Conservation (phyloP, 1,140 invertebrate species). For the Caenorhabditis latens region DNA sequence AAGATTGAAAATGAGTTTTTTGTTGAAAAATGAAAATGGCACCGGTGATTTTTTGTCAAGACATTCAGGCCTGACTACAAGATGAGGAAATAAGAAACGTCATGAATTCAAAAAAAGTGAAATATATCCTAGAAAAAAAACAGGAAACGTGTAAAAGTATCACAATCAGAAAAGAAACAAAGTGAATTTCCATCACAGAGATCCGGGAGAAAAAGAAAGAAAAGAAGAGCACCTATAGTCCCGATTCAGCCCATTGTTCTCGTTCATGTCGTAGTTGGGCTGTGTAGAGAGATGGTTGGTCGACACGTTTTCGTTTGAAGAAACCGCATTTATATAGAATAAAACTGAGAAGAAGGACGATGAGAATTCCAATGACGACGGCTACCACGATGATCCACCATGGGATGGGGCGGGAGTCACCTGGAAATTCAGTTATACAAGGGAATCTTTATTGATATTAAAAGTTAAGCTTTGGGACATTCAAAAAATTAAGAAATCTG, state of each 20-base stretch:
- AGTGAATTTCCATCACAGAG: slow-evolving; percentile 39
- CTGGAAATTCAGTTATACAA: slow-evolving; percentile 17
- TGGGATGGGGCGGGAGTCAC: slow-evolving; percentile 47
- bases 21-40: slow-evolving; percentile 7
- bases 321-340: slow-evolving; percentile 61
- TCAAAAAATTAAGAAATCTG: no score
- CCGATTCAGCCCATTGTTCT: slow-evolving; percentile 59
- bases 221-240: slow-evolving; percentile 39
- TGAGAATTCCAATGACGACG: slow-evolving; percentile 45
- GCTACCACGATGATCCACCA: slow-evolving; percentile 53
- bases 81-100: background rate
- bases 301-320: slow-evolving; percentile 61
- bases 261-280: slow-evolving; percentile 59
- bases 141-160: slow-evolving; percentile 9
- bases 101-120: slow-evolving; percentile 1
- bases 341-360: slow-evolving; percentile 45
- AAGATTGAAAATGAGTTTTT: background rate
- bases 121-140: background rate
- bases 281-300: slow-evolving; percentile 51
- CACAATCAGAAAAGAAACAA: slow-evolving; percentile 26
- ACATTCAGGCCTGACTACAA: slow-evolving; percentile 12
- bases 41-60: slow-evolving; percentile 36
- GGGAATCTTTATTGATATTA: background rate
- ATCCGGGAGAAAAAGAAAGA: background rate
- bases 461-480: background rate